Evolutionary conservation across 2,113 vertebrate species (phyloP).

Genomic region (Orycteropus afer): DNA sequence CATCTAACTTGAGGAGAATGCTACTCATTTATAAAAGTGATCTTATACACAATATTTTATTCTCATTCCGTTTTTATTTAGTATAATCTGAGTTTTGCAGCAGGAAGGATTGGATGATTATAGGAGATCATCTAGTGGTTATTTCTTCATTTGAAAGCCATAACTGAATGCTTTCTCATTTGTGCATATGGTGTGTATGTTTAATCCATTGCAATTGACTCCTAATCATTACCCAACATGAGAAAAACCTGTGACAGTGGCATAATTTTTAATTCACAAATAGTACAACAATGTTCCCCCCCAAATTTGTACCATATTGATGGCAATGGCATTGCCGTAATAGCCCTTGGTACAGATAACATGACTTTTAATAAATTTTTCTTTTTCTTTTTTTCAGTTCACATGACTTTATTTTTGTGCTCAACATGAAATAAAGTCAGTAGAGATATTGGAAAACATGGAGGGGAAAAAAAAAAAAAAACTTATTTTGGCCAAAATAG

Average conservation of each 20-base stretch:
- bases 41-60: background rate
- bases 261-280: background rate
- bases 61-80: background rate
- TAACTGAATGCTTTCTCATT: background rate
- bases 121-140: background rate
- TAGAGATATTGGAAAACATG: background rate
- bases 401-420: background rate
- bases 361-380: background rate
- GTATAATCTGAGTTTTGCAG: conserved; percentile 20
- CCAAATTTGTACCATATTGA: conserved; percentile 3
- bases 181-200: background rate
- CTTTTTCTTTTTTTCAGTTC: background rate
- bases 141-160: background rate
- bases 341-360: too few species aligned
- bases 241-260: background rate
- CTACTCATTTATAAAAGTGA: background rate
- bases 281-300: background rate
- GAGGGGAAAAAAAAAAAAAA: background rate
- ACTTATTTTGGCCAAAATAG: background rate
- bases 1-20: background rate
- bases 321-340: background rate
- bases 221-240: background rate
- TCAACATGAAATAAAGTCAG: background rate
- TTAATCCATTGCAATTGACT: background rate
- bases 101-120: background rate